Conservation (phyloP, 2,888 invertebrate species). For the Palloptera scutellata region DNA sequence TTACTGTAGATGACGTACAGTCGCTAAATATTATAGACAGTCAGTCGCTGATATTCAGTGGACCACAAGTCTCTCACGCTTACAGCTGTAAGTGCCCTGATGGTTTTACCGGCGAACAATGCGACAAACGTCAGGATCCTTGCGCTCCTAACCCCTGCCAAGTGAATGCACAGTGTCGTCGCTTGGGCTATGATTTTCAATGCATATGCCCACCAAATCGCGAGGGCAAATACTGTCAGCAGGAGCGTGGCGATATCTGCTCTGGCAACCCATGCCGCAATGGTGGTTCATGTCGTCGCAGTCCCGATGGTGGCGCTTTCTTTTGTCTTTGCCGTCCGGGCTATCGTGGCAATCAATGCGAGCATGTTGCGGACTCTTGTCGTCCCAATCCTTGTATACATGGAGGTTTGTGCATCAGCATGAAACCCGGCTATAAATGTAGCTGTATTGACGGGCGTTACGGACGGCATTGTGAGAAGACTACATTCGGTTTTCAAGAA, state of each 20-base stretch:
- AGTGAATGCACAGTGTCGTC: constrained; percentile 82
- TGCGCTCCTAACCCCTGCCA: constrained; percentile 90
- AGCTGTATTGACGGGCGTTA: constrained; percentile 88
- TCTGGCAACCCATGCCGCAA: constrained; percentile 87
- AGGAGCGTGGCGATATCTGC: constrained; percentile 85
- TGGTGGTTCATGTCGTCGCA: constrained; percentile 90
- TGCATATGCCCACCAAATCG: constrained; percentile 81
- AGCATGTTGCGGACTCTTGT: constrained; percentile 87
- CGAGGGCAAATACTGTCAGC: constrained; percentile 85
- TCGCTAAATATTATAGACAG: constrained; percentile 77
- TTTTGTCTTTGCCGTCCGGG: constrained; percentile 92
- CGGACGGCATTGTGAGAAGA: constrained; percentile 89
- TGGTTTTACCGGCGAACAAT: constrained; percentile 83
- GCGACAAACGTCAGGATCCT: constrained; percentile 89
- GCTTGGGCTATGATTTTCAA: constrained; percentile 83
- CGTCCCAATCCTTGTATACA: constrained; percentile 91
- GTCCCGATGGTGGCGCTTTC: constrained; percentile 86
- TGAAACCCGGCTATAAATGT: constrained; percentile 87
- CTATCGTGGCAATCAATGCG: constrained; percentile 90
- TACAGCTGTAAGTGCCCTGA: constrained; percentile 83
- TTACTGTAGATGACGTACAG: constrained; percentile 69
- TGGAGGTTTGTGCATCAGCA: constrained; percentile 86
- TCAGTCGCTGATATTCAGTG: constrained; percentile 81
- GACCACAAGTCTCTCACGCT: constrained; percentile 80
- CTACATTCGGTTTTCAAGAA: constrained; percentile 88